Percentiles rank a stretch among this genome's conserved stretches.
Conservation (phyloP, 2,797 vertebrate species). For the Eulemur rubriventer region DNA sequence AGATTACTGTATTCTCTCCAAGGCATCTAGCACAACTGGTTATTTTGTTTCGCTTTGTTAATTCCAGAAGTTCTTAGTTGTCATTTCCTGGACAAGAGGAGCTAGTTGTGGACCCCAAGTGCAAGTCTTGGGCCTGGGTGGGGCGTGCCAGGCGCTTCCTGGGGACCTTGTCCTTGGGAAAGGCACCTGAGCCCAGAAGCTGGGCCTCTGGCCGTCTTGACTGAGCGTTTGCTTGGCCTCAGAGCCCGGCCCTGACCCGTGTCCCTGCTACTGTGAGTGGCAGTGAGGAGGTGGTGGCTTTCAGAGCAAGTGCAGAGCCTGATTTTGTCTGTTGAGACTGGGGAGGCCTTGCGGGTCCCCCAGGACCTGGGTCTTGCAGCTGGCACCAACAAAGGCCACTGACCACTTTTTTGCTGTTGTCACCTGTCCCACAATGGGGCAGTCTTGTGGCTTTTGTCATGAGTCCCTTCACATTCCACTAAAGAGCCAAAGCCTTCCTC, state of each 20-base stretch:
- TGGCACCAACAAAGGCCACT: neutral
- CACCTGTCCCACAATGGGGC: neutral
- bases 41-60: neutral
- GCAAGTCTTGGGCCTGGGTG: neutral
- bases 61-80: neutral
- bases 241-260: neutral
- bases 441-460: neutral
- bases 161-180: neutral
- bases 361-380: neutral
- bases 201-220: neutral
- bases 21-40: neutral
- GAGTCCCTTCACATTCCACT: neutral
- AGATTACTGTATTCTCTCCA: neutral
- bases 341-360: neutral
- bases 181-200: neutral
- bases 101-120: neutral
- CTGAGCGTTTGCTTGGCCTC: accelerated
- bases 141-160: neutral
- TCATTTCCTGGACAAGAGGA: neutral
- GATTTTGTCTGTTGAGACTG: neutral
- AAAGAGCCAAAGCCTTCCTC: neutral
- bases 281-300: neutral
- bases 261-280: neutral
- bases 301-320: neutral
- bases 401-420: neutral